Percentiles rank a stretch among this genome's conserved stretches.
Evolutionary conservation across 2,888 invertebrate species (phyloP).

Genomic region (Linyphia triangularis): DNA sequence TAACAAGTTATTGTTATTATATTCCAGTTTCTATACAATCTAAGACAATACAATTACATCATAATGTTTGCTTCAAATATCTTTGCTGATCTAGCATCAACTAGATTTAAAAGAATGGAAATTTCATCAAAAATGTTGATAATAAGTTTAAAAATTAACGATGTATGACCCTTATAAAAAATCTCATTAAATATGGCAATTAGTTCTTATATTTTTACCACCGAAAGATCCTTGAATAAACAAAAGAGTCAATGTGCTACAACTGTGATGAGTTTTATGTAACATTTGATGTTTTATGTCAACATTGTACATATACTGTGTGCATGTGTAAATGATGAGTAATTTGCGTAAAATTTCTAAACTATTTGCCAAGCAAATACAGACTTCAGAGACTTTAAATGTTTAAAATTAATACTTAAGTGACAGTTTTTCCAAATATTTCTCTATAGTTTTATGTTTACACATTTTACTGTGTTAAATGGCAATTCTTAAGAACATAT

Average conservation of each 20-base stretch:
- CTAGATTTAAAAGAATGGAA: no score
- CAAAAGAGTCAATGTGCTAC: background rate
- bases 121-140: no score
- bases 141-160: no score
- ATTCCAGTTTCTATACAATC: no score
- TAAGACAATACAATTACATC: no score
- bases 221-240: conserved; percentile 60
- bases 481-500: no score
- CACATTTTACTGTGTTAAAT: background rate
- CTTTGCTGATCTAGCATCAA: no score
- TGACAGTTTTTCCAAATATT: conserved; percentile 20
- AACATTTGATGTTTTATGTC: conserved; percentile 55
- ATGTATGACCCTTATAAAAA: no score
- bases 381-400: conserved; percentile 13
- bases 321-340: conserved; percentile 27
- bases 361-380: background rate
- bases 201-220: background rate
- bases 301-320: conserved; percentile 48
- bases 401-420: conserved; percentile 4
- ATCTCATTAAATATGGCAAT: background rate
- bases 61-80: no score
- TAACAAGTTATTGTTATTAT: no score
- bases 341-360: conserved; percentile 13
- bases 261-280: conserved; percentile 43
- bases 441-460: background rate